These are phyloP conservation scores for Drosophila sucinea DNA, from an alignment of 1,140 invertebrate species.

Conservation along the genomic window DNA sequence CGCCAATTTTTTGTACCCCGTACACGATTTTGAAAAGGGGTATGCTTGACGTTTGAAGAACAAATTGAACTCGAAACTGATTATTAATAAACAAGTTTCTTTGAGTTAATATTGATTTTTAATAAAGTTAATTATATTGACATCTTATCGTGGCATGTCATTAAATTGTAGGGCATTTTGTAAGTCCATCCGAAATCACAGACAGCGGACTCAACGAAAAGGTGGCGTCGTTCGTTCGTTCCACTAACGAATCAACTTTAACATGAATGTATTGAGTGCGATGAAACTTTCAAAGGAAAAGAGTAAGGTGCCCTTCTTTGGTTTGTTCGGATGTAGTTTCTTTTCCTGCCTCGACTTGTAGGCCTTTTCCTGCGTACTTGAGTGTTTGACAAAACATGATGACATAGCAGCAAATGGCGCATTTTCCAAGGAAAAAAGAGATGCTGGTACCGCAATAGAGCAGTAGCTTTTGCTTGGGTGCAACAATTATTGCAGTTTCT, in stretches of 20 bases:
- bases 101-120: no score
- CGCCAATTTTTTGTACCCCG: slow-evolving; percentile 27
- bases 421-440: not conserved
- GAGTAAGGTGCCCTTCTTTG: slow-evolving; percentile 15
- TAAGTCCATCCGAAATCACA: slow-evolving; percentile 29
- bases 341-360: slow-evolving; percentile 30
- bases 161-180: slow-evolving; percentile 14
- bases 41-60: no score
- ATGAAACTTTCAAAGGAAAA: slow-evolving; percentile 17
- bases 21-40: slow-evolving; percentile 2
- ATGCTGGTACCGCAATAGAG: not conserved
- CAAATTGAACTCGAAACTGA: no score
- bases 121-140: not conserved
- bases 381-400: slow-evolving; percentile 37
- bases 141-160: not conserved
- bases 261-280: slow-evolving; percentile 3
- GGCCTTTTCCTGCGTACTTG: slow-evolving; percentile 38
- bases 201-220: not conserved
- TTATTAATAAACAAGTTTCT: no score
- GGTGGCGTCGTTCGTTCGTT: not conserved
- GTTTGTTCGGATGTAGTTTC: slow-evolving; percentile 25
- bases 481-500: not conserved
- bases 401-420: slow-evolving; percentile 21
- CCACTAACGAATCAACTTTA: slow-evolving; percentile 5
- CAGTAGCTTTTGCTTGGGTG: not conserved